These are phyloP conservation scores for Andrena cerasifolii DNA, from an alignment of 1,140 invertebrate genomes.

Conservation along the genomic window DNA sequence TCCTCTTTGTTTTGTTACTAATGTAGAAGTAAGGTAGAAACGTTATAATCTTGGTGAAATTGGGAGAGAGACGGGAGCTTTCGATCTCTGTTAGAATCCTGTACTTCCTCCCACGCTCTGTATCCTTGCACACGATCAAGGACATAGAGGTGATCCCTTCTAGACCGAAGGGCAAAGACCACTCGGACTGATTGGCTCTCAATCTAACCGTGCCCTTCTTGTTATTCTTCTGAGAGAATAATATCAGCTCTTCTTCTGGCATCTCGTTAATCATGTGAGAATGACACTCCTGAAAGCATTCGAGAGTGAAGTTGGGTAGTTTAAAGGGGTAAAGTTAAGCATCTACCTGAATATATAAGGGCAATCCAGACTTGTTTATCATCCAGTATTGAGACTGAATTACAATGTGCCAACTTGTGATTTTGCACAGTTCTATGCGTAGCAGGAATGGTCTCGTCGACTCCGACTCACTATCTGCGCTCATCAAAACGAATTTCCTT, in stretches of 20 bases:
- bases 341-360: constrained; percentile 89
- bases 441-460: constrained; percentile 87
- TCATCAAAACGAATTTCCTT: constrained; percentile 87
- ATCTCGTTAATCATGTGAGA: constrained; percentile 87
- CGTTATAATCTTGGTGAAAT: constrained; percentile 92
- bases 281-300: constrained; percentile 83
- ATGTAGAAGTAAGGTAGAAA: constrained; percentile 93
- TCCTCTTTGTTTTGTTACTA: constrained; percentile 87
- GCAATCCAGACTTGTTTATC: constrained; percentile 93
- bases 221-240: constrained; percentile 88
- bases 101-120: constrained; percentile 86
- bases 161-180: constrained; percentile 88
- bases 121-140: constrained; percentile 88
- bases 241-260: constrained; percentile 85
- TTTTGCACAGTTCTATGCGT: constrained; percentile 85
- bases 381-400: constrained; percentile 95
- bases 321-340: not conserved
- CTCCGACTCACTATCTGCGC: constrained; percentile 86
- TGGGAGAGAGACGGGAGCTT: constrained; percentile 86
- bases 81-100: constrained; percentile 84
- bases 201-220: constrained; percentile 85
- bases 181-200: constrained; percentile 87
- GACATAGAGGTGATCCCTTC: constrained; percentile 89
- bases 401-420: constrained; percentile 85
- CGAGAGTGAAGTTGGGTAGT: too few species aligned